These are phyloP conservation scores for Craseonycteris thonglongyai DNA, from an alignment of 2,113 vertebrate genomes.

Conservation along the genomic window DNA sequence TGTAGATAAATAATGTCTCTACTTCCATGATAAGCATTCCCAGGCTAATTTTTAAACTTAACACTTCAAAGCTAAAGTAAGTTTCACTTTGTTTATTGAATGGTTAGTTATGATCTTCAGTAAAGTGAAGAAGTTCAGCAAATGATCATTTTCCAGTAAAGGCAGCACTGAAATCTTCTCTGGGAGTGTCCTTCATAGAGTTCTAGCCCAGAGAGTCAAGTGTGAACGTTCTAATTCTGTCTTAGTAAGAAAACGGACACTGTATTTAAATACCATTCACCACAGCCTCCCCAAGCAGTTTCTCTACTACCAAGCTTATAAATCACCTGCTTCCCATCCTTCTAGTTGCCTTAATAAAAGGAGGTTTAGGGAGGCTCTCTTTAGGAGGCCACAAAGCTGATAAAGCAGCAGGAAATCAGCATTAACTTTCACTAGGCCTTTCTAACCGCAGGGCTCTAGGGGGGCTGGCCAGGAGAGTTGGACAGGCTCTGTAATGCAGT, in stretches of 20 bases:
- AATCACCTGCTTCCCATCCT: neutral
- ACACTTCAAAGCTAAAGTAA: neutral
- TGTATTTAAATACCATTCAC: neutral
- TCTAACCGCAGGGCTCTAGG: neutral
- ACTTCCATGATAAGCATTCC: neutral
- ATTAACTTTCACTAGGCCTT: neutral
- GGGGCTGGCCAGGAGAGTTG: neutral
- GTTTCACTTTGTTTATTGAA: neutral
- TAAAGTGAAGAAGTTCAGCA: neutral
- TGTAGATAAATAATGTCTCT: neutral
- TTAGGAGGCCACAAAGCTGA: neutral
- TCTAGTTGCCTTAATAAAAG: neutral
- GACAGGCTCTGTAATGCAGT: neutral
- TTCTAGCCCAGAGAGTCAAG: neutral
- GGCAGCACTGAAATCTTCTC: neutral
- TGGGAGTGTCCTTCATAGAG: neutral
- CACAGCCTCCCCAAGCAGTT: neutral
- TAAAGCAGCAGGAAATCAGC: neutral
- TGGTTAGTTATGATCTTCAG: neutral
- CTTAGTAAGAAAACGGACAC: neutral
- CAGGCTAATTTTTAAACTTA: neutral
- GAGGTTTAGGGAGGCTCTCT: neutral
- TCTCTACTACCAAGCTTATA: neutral
- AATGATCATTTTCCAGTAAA: neutral
- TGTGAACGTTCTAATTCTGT: neutral